Conservation (phyloP, 2,797 vertebrate species). For the Enteromius thamalakanensis region DNA sequence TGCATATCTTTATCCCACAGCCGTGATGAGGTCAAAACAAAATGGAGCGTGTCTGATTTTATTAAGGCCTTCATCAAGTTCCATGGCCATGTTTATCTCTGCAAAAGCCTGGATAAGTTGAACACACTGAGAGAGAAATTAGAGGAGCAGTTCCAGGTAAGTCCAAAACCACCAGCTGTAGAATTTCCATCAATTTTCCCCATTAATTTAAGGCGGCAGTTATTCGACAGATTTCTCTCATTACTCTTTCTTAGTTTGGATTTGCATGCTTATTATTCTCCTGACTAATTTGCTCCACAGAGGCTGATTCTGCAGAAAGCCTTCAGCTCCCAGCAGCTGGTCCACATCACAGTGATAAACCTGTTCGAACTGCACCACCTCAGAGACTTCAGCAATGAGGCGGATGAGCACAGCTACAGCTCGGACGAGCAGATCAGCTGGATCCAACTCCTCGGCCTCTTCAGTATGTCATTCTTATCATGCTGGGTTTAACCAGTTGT, state of each 20-base stretch:
- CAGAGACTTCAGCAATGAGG: slow-evolving; percentile 87
- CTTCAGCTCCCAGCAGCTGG: slow-evolving; percentile 97
- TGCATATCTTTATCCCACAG: slow-evolving; percentile 68
- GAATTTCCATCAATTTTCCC: background rate
- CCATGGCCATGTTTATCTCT: slow-evolving; percentile 95
- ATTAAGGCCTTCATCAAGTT: slow-evolving; percentile 99
- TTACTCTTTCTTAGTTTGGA: background rate
- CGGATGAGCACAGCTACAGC: slow-evolving; percentile 85
- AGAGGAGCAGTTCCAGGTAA: slow-evolving; percentile 97
- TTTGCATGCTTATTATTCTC: slow-evolving; percentile 36
- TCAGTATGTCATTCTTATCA: slow-evolving; percentile 81
- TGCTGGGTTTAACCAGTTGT: background rate
- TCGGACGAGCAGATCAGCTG: slow-evolving; percentile 92
- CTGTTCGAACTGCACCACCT: slow-evolving; percentile 97
- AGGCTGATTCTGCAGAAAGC: slow-evolving; percentile 93
- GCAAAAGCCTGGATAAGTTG: slow-evolving; percentile 93
- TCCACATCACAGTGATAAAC: slow-evolving; percentile 97
- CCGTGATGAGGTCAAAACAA: slow-evolving; percentile 94
- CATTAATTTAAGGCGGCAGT: background rate
- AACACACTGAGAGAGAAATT: slow-evolving; percentile 90
- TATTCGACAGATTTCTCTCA: background rate
- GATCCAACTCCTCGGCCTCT: slow-evolving; percentile 93
- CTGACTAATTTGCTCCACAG: slow-evolving; percentile 68
- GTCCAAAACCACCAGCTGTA: background rate
- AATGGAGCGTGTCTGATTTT: slow-evolving; percentile 96